Conservation (phyloP, 2,797 vertebrate species). For the Acrocephalus scirpaceus region DNA sequence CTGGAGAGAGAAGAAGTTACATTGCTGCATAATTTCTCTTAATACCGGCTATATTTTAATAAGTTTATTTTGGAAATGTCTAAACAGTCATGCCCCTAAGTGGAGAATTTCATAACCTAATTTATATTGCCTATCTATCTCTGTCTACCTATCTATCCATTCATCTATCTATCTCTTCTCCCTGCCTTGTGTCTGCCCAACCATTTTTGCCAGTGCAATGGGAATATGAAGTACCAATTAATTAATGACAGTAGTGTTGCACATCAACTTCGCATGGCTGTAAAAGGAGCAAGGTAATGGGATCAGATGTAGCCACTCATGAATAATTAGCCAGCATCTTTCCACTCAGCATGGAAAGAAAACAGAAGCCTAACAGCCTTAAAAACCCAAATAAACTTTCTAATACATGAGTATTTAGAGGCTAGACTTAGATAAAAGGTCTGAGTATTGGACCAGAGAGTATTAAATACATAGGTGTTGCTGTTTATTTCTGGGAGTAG, state of each 20-base stretch:
- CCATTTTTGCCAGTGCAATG: neutral
- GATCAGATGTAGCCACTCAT: neutral
- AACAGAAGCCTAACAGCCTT: neutral
- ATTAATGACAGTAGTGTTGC: neutral
- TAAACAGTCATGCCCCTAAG: neutral
- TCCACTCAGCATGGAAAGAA: neutral
- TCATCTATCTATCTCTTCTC: neutral
- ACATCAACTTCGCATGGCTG: neutral
- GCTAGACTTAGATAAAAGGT: neutral
- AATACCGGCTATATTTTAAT: neutral
- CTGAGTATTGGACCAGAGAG: neutral
- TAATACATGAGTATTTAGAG: neutral
- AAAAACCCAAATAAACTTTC: neutral
- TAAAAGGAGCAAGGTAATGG: neutral
- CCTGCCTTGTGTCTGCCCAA: neutral
- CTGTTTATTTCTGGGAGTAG: neutral
- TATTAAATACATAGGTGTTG: neutral
- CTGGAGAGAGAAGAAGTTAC: neutral
- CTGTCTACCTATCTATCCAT: neutral
- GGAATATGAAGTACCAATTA: neutral
- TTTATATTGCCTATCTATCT: neutral
- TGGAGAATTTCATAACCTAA: neutral
- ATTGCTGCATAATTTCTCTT: constrained; percentile 27
- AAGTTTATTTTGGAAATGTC: constrained; percentile 4
- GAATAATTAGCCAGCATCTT: neutral